These are phyloP conservation scores for Nemurella pictetii DNA, from an alignment of 2,888 invertebrate genomes.

Conservation along the genomic window DNA sequence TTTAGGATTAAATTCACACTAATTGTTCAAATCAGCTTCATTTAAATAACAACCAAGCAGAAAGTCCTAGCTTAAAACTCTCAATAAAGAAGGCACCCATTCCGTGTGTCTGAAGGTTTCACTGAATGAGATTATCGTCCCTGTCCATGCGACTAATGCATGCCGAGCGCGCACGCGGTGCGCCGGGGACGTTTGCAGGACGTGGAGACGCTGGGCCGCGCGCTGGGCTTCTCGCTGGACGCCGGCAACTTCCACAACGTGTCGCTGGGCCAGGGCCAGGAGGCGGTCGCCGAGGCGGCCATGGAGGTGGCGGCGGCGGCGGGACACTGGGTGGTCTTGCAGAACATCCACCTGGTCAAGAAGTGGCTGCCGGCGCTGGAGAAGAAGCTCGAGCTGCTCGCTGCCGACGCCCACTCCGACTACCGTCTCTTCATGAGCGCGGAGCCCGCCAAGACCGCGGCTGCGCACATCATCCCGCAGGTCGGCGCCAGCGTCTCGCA, in stretches of 20 bases:
- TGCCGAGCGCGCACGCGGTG: no score
- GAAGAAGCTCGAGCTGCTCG: conserved; percentile 86
- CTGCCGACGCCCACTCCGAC: conserved; percentile 74
- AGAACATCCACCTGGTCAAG: conserved; percentile 94
- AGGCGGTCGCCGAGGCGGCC: conserved; percentile 90
- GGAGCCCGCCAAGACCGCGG: conserved; percentile 85
- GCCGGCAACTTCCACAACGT: conserved; percentile 92
- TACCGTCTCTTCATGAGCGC: conserved; percentile 93
- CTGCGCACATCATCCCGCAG: conserved; percentile 92
- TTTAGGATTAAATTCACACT: no score
- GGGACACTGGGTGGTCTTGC: conserved; percentile 93
- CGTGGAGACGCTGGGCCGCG: conserved; percentile 86
- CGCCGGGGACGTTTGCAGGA: conserved; percentile 65
- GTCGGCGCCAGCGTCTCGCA: no score
- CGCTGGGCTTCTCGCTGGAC: conserved; percentile 80
- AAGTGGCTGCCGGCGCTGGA: conserved; percentile 91
- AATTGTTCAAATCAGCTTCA: no score
- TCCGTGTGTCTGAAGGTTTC: no score
- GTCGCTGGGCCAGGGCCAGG: conserved; percentile 91
- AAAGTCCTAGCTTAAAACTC: no score
- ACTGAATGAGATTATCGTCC: no score
- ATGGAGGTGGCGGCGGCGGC: conserved; percentile 83
- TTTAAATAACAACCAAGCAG: no score
- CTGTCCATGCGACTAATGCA: no score
- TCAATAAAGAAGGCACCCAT: no score